Percentiles rank a stretch among this genome's conserved stretches.
These are phyloP conservation scores for Tautogolabrus adspersus DNA, from an alignment of 2,113 vertebrate species.

Conservation along the genomic window DNA sequence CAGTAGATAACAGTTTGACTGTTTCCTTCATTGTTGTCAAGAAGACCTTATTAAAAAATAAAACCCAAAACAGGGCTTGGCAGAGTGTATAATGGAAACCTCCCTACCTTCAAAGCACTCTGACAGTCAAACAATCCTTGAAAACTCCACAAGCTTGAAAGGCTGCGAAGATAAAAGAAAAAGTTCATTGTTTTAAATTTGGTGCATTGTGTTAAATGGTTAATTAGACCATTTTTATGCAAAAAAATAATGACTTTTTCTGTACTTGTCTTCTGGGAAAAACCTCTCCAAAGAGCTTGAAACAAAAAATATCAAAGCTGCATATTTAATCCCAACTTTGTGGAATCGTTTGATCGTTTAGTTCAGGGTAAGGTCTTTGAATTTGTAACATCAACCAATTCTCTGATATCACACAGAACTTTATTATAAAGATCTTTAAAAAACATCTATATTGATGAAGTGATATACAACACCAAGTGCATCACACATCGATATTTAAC, in stretches of 20 bases:
- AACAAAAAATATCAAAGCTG: background rate
- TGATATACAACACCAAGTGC: background rate
- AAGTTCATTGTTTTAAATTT: constrained; percentile 1
- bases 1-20: background rate
- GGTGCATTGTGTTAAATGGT: background rate
- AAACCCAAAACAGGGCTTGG: background rate
- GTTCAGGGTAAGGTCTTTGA: background rate
- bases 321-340: background rate
- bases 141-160: background rate
- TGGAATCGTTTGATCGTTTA: background rate
- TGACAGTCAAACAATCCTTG: background rate
- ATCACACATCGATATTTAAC: constrained; percentile 1
- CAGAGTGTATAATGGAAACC: background rate
- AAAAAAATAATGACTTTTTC: background rate
- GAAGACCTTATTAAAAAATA: background rate
- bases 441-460: constrained; percentile 1
- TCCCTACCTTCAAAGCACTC: constrained; percentile 5
- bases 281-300: background rate
- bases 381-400: background rate
- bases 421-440: background rate
- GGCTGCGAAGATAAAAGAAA: background rate
- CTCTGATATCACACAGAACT: background rate
- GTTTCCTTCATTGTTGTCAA: background rate
- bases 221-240: constrained; percentile 4
- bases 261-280: background rate